phyloP scores from a whole-genome alignment of 2,888 invertebrate genomes.

The Lasioglossum morio region DNA sequence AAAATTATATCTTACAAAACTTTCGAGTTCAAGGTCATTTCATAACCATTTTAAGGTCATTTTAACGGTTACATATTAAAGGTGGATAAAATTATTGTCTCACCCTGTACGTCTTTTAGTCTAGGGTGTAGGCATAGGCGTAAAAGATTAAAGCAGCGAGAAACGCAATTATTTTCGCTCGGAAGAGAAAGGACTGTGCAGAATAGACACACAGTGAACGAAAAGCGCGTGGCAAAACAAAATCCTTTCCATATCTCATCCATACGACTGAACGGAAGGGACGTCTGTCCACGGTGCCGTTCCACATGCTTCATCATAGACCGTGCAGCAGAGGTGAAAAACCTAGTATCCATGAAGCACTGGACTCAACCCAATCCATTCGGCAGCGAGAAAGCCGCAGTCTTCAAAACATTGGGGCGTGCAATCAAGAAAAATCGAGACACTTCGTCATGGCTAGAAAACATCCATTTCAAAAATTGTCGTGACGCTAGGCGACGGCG shows the following conservation, averaged over 20 bases:
- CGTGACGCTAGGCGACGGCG: not conserved
- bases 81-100: no score
- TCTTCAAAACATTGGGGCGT: not conserved
- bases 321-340: not conserved
- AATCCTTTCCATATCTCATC: not conserved
- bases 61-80: no score
- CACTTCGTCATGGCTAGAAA: not conserved
- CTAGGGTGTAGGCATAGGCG: no score
- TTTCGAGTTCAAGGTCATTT: no score
- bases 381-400: not conserved
- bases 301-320: not conserved
- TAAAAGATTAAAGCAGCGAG: no score
- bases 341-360: not conserved
- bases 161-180: no score
- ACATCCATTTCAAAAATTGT: conserved; percentile 10
- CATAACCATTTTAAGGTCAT: no score
- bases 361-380: not conserved
- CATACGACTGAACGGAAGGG: not conserved
- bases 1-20: no score
- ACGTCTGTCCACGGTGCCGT: not conserved
- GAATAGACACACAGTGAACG: not conserved
- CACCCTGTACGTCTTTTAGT: no score
- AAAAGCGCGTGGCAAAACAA: not conserved
- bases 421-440: conserved; percentile 5
- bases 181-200: not conserved